A percentile compares a stretch with the other conserved stretches of the same genome.
Conservation (phyloP, 64 coral and sea anemone species). For the Porites australiensis region DNA sequence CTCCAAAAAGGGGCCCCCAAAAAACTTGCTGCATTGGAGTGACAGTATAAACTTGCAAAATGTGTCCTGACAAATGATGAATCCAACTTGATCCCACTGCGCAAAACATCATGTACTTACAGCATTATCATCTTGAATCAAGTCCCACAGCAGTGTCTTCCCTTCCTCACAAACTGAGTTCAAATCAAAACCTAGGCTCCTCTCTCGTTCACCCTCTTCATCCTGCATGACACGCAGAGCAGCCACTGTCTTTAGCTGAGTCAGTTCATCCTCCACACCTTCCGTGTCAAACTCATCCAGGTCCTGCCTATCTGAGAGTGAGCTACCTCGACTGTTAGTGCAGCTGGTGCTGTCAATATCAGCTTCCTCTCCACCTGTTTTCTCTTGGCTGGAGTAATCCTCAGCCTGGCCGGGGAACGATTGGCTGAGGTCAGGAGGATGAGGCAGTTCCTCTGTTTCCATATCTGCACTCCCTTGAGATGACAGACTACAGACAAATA, state of each 20-base stretch:
- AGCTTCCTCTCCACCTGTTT: constrained; percentile 74
- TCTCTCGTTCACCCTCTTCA: constrained; percentile 56
- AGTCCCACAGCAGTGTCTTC: constrained; percentile 95
- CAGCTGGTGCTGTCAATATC: constrained; percentile 96
- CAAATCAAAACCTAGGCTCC: constrained; percentile 85
- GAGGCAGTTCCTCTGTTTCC: constrained; percentile 51
- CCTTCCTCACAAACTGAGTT: constrained; percentile 93
- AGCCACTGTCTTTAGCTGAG: constrained; percentile 84
- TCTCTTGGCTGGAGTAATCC: constrained; percentile 75
- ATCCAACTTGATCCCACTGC: too few species aligned
- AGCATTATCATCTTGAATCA: constrained; percentile 97
- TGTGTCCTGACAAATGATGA: too few species aligned
- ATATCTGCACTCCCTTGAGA: constrained; percentile 55
- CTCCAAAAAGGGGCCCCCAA: too few species aligned
- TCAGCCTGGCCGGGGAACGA: constrained; percentile 21
- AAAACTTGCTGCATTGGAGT: too few species aligned
- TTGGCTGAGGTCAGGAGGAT: constrained; percentile 51
- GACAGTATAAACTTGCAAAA: too few species aligned
- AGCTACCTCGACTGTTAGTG: constrained; percentile 94
- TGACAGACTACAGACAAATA: constrained; percentile 43
- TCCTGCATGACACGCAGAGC: constrained; percentile 79
- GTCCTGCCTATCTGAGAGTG: constrained; percentile 83
- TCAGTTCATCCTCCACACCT: constrained; percentile 86
- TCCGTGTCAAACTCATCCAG: constrained; percentile 93
- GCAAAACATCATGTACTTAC: constrained; percentile 40